A percentile compares a stretch with the other conserved stretches of the same genome.
Conservation (phyloP, 2,797 vertebrate genomes). For the Cephalopachus bancanus region DNA sequence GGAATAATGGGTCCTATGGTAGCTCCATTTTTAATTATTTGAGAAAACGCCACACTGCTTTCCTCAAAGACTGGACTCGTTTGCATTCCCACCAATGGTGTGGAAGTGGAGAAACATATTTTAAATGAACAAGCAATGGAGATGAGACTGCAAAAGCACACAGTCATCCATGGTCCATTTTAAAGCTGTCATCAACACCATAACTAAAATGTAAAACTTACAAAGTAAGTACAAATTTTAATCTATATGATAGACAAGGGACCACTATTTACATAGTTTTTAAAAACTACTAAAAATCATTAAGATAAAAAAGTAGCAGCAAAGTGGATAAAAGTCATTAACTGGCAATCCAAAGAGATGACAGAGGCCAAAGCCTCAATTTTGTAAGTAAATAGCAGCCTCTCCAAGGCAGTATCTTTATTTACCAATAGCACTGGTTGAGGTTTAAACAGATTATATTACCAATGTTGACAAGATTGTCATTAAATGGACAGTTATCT, state of each 20-base stretch:
- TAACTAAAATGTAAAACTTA: not conserved
- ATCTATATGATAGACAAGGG: accelerated
- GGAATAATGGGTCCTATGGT: too few species aligned
- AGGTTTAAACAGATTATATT: not conserved
- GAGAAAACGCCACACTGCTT: too few species aligned
- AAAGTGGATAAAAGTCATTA: not conserved
- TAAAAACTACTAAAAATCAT: not conserved
- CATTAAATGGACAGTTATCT: not conserved
- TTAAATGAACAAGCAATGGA: not conserved
- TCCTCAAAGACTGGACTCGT: too few species aligned
- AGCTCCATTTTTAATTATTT: too few species aligned
- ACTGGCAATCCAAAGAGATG: not conserved
- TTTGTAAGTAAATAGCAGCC: not conserved
- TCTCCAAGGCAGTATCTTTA: accelerated
- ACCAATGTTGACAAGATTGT: too few species aligned
- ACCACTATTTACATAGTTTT: not conserved
- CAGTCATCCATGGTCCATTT: accelerated
- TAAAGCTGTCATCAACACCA: not conserved
- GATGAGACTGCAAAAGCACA: accelerated
- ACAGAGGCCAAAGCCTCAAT: not conserved
- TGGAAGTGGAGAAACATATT: too few species aligned
- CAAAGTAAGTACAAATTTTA: not conserved
- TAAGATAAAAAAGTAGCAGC: not conserved
- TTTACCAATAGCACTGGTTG: not conserved
- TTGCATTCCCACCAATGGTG: too few species aligned